Conservation (phyloP, 2,113 vertebrate genomes). For the Alaudala cheleensis region DNA sequence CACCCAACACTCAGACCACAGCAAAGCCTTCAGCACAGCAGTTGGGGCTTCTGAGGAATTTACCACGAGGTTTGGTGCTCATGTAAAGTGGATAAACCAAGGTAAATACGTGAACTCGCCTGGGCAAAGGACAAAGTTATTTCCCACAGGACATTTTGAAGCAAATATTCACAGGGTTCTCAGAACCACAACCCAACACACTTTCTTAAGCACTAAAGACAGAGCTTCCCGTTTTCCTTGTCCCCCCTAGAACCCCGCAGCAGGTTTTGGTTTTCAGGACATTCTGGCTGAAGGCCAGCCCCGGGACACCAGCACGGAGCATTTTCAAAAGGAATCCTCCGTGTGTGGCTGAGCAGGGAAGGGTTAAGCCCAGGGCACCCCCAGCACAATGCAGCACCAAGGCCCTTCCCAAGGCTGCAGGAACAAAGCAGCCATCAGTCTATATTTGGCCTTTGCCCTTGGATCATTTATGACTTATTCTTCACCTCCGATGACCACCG, state of each 20-base stretch:
- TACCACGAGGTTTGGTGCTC: neutral
- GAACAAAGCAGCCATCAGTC: conserved; percentile 79
- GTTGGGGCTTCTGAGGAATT: neutral
- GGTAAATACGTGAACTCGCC: neutral
- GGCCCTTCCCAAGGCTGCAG: conserved; percentile 71
- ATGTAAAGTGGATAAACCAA: neutral
- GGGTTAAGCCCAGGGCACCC: conserved; percentile 68
- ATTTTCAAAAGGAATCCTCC: neutral
- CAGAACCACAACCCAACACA: neutral
- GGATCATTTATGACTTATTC: conserved; percentile 79
- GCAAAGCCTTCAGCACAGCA: neutral
- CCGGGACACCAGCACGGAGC: rapidly evolving
- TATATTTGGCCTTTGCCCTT: conserved; percentile 79
- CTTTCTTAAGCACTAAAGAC: neutral
- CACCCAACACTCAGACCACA: neutral
- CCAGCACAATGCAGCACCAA: conserved; percentile 29
- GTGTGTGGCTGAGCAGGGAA: conserved; percentile 32
- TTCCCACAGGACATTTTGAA: neutral
- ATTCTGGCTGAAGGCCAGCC: neutral
- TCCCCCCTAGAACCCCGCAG: neutral
- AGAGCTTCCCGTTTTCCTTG: neutral
- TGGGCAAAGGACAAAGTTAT: neutral
- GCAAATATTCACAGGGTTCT: neutral
- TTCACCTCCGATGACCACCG: conserved; percentile 73
- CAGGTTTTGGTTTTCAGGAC: neutral